A percentile compares a stretch with the other conserved stretches of the same genome.
Conservation (phyloP, 2,797 vertebrate genomes). For the Spinibarbus caldwelli region DNA sequence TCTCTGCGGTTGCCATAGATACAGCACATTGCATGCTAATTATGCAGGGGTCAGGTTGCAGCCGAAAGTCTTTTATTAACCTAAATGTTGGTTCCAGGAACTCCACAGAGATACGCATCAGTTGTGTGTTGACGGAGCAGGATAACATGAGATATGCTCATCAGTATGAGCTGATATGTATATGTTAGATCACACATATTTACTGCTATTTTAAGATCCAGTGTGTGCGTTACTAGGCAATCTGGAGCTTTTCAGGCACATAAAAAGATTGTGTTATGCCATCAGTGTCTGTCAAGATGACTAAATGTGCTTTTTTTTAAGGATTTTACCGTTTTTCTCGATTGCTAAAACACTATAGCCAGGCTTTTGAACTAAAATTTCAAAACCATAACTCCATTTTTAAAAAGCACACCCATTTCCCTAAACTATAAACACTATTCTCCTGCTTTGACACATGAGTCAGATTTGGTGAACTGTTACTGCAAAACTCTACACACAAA, state of each 20-base stretch:
- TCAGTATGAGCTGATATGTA: slow-evolving; percentile 39
- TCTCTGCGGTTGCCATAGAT: slow-evolving; percentile 46
- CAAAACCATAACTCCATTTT: no score
- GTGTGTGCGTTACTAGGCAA: slow-evolving; percentile 39
- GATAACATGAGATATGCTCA: slow-evolving; percentile 16
- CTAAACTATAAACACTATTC: no score
- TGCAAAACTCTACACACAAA: no score
- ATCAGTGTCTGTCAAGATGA: slow-evolving; percentile 37
- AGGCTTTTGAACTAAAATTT: no score
- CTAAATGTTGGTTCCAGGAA: slow-evolving; percentile 30
- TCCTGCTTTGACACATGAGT: no score
- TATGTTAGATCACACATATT: slow-evolving; percentile 49
- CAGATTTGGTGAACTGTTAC: no score
- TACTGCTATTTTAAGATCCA: slow-evolving; percentile 55
- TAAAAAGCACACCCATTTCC: no score
- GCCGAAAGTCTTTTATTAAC: slow-evolving; percentile 36
- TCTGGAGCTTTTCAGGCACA: slow-evolving; percentile 34
- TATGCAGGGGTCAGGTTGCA: slow-evolving; percentile 35
- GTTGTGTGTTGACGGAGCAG: slow-evolving; percentile 29
- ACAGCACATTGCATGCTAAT: slow-evolving; percentile 49
- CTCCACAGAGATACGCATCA: slow-evolving; percentile 38
- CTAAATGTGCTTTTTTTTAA: slow-evolving; percentile 45
- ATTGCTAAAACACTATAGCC: no score
- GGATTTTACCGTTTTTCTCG: no score
- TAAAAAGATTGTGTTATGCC: slow-evolving; percentile 4